Evolutionary conservation across 2,888 invertebrate species (phyloP).

Genomic region (Pheosia tremula): DNA sequence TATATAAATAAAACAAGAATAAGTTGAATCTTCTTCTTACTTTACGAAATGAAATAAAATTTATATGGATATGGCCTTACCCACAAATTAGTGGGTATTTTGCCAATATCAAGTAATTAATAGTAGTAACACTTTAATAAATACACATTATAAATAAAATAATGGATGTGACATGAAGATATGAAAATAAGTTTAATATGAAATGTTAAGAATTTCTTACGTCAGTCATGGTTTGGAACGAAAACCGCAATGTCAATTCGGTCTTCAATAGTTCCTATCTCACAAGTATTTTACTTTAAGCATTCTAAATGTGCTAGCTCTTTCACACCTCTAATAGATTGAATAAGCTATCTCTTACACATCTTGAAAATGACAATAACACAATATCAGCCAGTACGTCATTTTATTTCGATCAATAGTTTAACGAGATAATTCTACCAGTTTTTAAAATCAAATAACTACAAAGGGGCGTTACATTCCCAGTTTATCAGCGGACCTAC

Average conservation of each 20-base stretch:
- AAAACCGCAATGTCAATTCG: not conserved
- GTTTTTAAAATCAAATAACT: slow-evolving; percentile 5
- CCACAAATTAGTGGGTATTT: too few relatives aligned
- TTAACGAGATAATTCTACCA: not conserved
- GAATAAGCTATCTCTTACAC: not conserved
- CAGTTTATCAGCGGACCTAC: slow-evolving; percentile 1
- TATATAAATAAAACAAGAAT: too few relatives aligned
- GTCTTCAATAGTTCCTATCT: not conserved
- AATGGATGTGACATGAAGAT: too few relatives aligned
- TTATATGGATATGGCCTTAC: too few relatives aligned
- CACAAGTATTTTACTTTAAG: not conserved
- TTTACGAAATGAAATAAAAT: too few relatives aligned
- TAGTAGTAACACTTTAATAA: too few relatives aligned
- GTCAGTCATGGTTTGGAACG: not conserved
- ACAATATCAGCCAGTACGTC: not conserved
- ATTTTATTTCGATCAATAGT: slow-evolving; percentile 3
- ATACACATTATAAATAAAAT: too few relatives aligned
- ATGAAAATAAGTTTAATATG: too few relatives aligned
- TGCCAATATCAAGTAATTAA: too few relatives aligned
- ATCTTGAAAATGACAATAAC: not conserved
- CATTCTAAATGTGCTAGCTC: not conserved
- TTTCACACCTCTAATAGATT: not conserved
- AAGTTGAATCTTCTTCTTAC: too few relatives aligned
- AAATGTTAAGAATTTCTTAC: too few relatives aligned
- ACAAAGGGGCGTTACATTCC: not conserved